Evolutionary conservation across 92 coral and sea anemone genomes (phyloP).

Genomic region (Diadumene lineata): DNA sequence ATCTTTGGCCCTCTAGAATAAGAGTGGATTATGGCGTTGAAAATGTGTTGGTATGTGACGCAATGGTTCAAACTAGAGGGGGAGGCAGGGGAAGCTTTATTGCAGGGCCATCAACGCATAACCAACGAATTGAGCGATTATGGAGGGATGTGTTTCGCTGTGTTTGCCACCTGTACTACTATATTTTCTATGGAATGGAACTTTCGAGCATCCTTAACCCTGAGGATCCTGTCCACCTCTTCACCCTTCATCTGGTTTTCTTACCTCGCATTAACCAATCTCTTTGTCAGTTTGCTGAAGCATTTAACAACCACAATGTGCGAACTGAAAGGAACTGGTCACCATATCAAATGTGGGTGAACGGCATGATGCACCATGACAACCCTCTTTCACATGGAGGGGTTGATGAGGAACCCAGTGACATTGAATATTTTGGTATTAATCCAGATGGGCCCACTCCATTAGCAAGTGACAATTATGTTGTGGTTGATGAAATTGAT

Average conservation of each 20-base stretch:
- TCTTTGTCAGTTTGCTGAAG: slow-evolving; percentile 46
- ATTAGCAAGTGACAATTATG: no score
- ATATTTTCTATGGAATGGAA: slow-evolving; percentile 59
- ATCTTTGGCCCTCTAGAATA: slow-evolving; percentile 66
- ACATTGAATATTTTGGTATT: no score
- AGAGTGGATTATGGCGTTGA: slow-evolving; percentile 66
- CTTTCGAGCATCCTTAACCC: slow-evolving; percentile 47
- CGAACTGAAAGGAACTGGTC: slow-evolving; percentile 65
- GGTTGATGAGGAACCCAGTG: no score
- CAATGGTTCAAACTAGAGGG: slow-evolving; percentile 63
- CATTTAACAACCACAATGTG: slow-evolving; percentile 54
- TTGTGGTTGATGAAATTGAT: no score
- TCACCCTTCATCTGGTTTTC: slow-evolving; percentile 51
- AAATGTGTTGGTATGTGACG: slow-evolving; percentile 60
- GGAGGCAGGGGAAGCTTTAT: slow-evolving; percentile 62
- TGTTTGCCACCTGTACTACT: slow-evolving; percentile 53
- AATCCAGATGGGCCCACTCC: no score
- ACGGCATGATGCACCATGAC: slow-evolving; percentile 53
- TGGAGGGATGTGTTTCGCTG: slow-evolving; percentile 66
- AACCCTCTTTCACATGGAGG: slow-evolving; percentile 22
- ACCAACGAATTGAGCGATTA: slow-evolving; percentile 60
- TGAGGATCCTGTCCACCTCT: slow-evolving; percentile 12
- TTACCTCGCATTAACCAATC: slow-evolving; percentile 58
- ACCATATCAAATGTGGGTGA: slow-evolving; percentile 61
- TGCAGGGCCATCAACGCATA: slow-evolving; percentile 65